These are phyloP conservation scores for Corythoichthys intestinalis DNA, from an alignment of 2,113 vertebrate genomes.

Conservation along the genomic window DNA sequence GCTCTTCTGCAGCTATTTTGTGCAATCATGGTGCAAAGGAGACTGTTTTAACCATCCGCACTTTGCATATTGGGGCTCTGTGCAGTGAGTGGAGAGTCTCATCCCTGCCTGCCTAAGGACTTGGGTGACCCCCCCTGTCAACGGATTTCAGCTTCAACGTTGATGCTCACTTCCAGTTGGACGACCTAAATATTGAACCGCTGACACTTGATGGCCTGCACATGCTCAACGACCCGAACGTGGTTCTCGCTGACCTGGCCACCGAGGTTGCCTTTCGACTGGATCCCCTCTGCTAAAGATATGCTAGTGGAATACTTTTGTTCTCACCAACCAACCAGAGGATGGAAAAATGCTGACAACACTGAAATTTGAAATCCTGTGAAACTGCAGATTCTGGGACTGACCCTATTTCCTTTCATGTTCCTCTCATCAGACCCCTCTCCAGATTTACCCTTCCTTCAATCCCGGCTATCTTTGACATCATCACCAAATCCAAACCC, in stretches of 20 bases:
- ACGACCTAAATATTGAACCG: constrained; percentile 96
- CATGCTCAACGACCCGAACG: constrained; percentile 98
- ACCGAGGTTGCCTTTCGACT: constrained; percentile 97
- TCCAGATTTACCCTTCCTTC: too few relatives aligned
- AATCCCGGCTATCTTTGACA: too few relatives aligned
- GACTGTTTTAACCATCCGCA: too few relatives aligned
- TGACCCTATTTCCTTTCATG: too few relatives aligned
- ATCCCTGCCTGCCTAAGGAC: constrained; percentile 91
- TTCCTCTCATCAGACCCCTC: too few relatives aligned
- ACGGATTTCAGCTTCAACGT: constrained; percentile 90
- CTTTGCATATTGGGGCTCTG: not conserved
- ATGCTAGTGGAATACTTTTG: not conserved
- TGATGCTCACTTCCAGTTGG: constrained; percentile 92
- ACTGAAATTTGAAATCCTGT: too few relatives aligned
- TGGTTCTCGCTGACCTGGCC: constrained; percentile 90
- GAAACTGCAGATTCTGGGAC: too few relatives aligned
- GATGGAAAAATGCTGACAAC: too few relatives aligned
- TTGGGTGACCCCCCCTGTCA: constrained; percentile 80
- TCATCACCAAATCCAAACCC: too few relatives aligned
- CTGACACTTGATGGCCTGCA: constrained; percentile 94
- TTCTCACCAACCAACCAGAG: too few relatives aligned
- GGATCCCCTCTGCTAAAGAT: constrained; percentile 83
- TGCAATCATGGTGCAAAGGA: not conserved
- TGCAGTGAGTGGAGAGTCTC: constrained; percentile 93
- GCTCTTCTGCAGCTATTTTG: too few relatives aligned